These are phyloP conservation scores for Dolichomitus sp. DNA, from an alignment of 2,888 invertebrate species.

Conservation along the genomic window DNA sequence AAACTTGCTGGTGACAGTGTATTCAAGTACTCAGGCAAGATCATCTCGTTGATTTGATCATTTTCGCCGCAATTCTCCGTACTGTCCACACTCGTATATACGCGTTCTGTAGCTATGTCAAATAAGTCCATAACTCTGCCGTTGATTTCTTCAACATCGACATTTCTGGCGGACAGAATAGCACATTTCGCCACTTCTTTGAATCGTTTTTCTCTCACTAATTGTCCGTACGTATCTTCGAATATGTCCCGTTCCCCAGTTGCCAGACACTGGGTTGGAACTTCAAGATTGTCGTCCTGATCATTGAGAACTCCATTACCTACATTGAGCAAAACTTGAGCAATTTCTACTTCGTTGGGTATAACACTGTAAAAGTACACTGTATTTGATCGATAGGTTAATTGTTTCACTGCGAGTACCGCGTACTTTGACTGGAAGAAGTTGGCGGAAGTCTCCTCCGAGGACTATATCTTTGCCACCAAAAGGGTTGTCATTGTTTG, in stretches of 20 bases:
- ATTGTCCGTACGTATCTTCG: constrained; percentile 56
- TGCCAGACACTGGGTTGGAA: constrained; percentile 50
- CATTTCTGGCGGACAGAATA: constrained; percentile 67
- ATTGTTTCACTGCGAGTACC: constrained; percentile 49
- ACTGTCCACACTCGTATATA: constrained; percentile 59
- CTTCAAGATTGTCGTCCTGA: constrained; percentile 55
- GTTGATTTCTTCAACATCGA: constrained; percentile 70
- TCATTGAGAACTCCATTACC: constrained; percentile 67
- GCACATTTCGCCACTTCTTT: constrained; percentile 59
- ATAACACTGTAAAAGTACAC: constrained; percentile 65
- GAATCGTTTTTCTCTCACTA: constrained; percentile 54
- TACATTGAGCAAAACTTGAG: constrained; percentile 62
- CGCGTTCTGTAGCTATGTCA: constrained; percentile 46
- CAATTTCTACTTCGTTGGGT: constrained; percentile 62
- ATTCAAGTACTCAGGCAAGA: too few species aligned
- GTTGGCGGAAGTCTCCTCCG: constrained; percentile 24
- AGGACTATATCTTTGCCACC: constrained; percentile 31
- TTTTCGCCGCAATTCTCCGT: constrained; percentile 52
- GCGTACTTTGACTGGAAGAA: constrained; percentile 12
- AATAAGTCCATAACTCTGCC: constrained; percentile 54
- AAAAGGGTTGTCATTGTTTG: too few species aligned
- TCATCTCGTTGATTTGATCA: constrained; percentile 41
- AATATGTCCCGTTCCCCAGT: constrained; percentile 52
- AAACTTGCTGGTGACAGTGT: too few species aligned
- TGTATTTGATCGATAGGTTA: constrained; percentile 69